Percentiles rank a stretch among this genome's conserved stretches.
Evolutionary conservation across 2,888 invertebrate species (phyloP).

Genomic region (Podotricha telesiphe): DNA sequence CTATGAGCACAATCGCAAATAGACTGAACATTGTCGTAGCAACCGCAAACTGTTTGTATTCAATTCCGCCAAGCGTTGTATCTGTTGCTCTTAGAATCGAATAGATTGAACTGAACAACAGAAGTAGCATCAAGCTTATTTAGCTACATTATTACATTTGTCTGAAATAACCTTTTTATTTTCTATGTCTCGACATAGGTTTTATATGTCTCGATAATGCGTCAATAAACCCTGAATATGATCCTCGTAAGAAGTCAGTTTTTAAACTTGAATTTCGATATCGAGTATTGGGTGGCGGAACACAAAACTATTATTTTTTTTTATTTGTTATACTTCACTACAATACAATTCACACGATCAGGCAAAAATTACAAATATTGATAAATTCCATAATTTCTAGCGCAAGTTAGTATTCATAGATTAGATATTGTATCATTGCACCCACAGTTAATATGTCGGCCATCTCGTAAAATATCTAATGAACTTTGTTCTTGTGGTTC

Average conservation of each 20-base stretch:
- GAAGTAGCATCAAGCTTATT: conserved; percentile 1
- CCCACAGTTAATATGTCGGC: conserved; percentile 22
- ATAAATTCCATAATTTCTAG: conserved; percentile 6
- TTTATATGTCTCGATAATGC: neutral
- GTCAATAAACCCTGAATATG: too few species aligned
- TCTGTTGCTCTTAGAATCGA: conserved; percentile 43
- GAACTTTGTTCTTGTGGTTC: conserved; percentile 31
- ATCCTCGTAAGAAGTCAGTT: too few species aligned
- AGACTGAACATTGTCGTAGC: conserved; percentile 55
- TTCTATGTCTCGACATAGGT: neutral
- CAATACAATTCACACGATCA: neutral
- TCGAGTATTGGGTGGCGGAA: too few species aligned
- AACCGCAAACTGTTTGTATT: conserved; percentile 62
- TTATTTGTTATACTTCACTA: too few species aligned
- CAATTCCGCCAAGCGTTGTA: conserved; percentile 52
- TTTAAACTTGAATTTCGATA: too few species aligned
- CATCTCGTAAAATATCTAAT: conserved; percentile 39
- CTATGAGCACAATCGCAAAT: conserved; percentile 33
- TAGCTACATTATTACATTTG: neutral
- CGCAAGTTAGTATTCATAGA: conserved; percentile 16
- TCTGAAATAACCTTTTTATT: too few species aligned
- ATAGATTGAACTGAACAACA: conserved; percentile 19
- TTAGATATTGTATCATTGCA: conserved; percentile 15
- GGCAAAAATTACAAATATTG: neutral
- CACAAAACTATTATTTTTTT: too few species aligned